Evolutionary conservation across 1,140 invertebrate genomes (phyloP).

Genomic region (Leptinotarsa texana): DNA sequence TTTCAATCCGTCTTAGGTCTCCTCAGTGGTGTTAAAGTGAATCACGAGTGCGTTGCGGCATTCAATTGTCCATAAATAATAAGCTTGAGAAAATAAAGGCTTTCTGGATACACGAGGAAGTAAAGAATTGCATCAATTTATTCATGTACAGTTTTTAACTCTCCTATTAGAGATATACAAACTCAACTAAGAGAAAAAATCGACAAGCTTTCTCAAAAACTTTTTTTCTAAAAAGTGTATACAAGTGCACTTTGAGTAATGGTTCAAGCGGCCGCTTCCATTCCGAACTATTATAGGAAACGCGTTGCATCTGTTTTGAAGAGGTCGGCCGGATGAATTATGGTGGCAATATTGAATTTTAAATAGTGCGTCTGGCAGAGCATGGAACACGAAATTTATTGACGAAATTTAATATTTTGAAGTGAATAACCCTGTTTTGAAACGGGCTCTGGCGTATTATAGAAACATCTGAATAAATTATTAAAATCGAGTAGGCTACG

Average conservation of each 20-base stretch:
- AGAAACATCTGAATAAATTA: neutral
- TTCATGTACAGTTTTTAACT: too few species aligned
- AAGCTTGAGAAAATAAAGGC: too few species aligned
- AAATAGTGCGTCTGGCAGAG: constrained; percentile 16
- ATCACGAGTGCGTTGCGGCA: too few species aligned
- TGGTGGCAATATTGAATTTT: constrained; percentile 4
- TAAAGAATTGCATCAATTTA: too few species aligned
- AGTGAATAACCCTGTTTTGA: constrained; percentile 17
- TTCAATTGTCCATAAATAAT: too few species aligned
- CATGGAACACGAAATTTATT: constrained; percentile 18
- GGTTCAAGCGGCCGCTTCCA: neutral
- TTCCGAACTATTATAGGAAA: constrained; percentile 6
- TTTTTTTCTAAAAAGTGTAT: neutral
- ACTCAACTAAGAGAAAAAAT: too few species aligned
- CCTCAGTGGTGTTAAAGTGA: too few species aligned
- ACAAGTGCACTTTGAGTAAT: constrained; percentile 2
- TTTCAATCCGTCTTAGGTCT: too few species aligned
- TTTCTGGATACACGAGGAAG: too few species aligned
- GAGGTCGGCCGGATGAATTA: constrained; percentile 12
- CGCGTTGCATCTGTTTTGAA: constrained; percentile 17
- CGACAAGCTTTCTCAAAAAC: too few species aligned
- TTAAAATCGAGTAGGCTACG: neutral
- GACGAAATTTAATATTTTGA: constrained; percentile 21
- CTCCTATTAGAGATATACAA: too few species aligned
- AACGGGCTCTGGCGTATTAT: constrained; percentile 1